Percentiles rank a stretch among this genome's conserved stretches.
Evolutionary conservation across 2,113 vertebrate genomes (phyloP).

Genomic region (Acanthisitta chloris): DNA sequence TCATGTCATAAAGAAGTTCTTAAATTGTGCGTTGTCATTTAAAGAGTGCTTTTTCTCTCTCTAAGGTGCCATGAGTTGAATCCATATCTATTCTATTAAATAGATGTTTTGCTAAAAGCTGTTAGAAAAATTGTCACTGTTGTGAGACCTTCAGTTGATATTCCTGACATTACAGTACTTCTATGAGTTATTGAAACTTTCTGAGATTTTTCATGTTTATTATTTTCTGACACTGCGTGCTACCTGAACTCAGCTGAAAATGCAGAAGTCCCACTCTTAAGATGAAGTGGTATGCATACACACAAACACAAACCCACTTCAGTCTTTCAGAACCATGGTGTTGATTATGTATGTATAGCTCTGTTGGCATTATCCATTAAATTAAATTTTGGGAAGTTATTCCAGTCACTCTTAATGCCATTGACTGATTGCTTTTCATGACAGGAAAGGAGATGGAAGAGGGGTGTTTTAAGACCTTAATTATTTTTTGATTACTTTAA

Average conservation of each 20-base stretch:
- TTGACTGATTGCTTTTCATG: neutral
- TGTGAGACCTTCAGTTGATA: neutral
- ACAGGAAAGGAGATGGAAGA: neutral
- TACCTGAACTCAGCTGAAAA: neutral
- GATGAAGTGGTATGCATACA: neutral
- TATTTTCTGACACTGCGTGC: neutral
- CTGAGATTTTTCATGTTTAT: neutral
- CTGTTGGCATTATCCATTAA: neutral
- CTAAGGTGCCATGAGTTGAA: neutral
- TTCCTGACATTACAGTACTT: neutral
- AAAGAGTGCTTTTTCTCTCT: neutral
- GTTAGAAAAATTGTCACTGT: neutral
- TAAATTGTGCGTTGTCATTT: neutral
- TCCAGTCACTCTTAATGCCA: neutral
- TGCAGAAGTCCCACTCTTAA: neutral
- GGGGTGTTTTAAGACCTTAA: neutral
- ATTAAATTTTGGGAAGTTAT: neutral
- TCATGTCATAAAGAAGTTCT: neutral
- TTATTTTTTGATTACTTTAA: constrained; percentile 16
- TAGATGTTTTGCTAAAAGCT: neutral
- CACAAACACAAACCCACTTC: neutral
- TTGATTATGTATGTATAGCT: neutral
- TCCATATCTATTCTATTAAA: neutral
- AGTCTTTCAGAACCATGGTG: neutral
- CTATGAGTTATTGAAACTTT: neutral